Conservation (phyloP, 2,888 invertebrate genomes). For the Seira ritae region DNA sequence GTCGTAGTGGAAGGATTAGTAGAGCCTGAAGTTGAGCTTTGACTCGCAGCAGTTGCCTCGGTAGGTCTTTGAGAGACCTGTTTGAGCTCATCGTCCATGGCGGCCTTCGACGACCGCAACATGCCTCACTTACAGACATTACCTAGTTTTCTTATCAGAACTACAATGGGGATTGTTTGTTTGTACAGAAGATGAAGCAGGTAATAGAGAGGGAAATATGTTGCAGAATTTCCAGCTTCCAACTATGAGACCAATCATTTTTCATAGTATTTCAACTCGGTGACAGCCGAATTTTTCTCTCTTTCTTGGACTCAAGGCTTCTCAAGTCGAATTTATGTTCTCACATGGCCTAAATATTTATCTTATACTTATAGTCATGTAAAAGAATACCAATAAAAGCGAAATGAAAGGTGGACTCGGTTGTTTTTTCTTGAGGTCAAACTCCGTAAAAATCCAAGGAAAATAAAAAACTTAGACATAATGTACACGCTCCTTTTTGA, state of each 20-base stretch:
- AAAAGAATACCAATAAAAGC: background rate
- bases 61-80: slow-evolving; percentile 57
- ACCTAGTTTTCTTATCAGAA: slow-evolving; percentile 64
- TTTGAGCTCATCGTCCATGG: slow-evolving; percentile 72
- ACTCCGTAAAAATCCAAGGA: background rate
- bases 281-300: slow-evolving; percentile 9
- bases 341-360: background rate
- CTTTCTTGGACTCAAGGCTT: background rate
- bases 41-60: slow-evolving; percentile 51
- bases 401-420: slow-evolving; percentile 20
- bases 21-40: slow-evolving; percentile 63
- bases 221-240: slow-evolving; percentile 49
- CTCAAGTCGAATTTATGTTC: slow-evolving; percentile 33
- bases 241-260: slow-evolving; percentile 42
- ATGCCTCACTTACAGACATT: slow-evolving; percentile 73
- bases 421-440: background rate
- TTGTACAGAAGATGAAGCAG: too few relatives aligned
- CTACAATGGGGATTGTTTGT: slow-evolving; percentile 26
- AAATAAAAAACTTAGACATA: too few relatives aligned
- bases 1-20: slow-evolving; percentile 61
- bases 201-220: too few relatives aligned
- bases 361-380: too few relatives aligned
- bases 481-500: too few relatives aligned
- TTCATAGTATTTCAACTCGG: slow-evolving; percentile 49
- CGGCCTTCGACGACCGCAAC: slow-evolving; percentile 73